Percentiles rank a stretch among this genome's conserved stretches.
phyloP scores from a whole-genome alignment of 2,797 vertebrate species.

The Trachurus trachurus region DNA sequence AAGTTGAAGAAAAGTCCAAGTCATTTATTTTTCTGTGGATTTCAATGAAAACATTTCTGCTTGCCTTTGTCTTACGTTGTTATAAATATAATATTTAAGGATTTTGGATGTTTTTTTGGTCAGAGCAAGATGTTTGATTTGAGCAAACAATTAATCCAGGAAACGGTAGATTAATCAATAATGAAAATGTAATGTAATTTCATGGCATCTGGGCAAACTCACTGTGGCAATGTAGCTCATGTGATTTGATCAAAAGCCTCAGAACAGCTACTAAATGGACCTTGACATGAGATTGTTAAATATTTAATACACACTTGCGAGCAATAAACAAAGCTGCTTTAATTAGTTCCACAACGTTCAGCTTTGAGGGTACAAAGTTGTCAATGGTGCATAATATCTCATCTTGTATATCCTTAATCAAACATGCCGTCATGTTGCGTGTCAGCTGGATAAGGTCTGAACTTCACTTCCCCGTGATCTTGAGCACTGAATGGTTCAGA shows the following conservation, averaged over 20 bases:
- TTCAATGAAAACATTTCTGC: too few species aligned
- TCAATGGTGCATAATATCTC: slow-evolving; percentile 45
- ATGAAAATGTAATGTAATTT: background rate
- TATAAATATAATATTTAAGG: background rate
- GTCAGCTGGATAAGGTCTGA: slow-evolving; percentile 53
- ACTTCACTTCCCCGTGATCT: slow-evolving; percentile 32
- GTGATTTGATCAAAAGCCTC: background rate
- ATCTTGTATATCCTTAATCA: slow-evolving; percentile 53
- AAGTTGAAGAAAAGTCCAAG: too few species aligned
- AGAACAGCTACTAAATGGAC: background rate
- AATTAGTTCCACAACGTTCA: slow-evolving; percentile 37
- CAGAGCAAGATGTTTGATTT: background rate
- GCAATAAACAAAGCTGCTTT: slow-evolving; percentile 30
- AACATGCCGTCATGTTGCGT: slow-evolving; percentile 71
- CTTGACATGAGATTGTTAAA: background rate
- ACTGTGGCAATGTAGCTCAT: background rate
- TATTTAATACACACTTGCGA: background rate
- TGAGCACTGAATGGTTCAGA: slow-evolving; percentile 33
- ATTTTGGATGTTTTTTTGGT: background rate
- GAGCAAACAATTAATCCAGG: background rate
- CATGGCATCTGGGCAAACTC: background rate
- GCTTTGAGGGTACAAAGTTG: slow-evolving; percentile 18
- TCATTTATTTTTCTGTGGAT: too few species aligned
- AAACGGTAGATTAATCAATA: background rate
- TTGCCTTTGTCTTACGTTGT: too few species aligned